Evolutionary conservation across 2,113 vertebrate genomes (phyloP), one percentile per base, ranked within the genome.

Genomic region (Felis chaus): DNA sequence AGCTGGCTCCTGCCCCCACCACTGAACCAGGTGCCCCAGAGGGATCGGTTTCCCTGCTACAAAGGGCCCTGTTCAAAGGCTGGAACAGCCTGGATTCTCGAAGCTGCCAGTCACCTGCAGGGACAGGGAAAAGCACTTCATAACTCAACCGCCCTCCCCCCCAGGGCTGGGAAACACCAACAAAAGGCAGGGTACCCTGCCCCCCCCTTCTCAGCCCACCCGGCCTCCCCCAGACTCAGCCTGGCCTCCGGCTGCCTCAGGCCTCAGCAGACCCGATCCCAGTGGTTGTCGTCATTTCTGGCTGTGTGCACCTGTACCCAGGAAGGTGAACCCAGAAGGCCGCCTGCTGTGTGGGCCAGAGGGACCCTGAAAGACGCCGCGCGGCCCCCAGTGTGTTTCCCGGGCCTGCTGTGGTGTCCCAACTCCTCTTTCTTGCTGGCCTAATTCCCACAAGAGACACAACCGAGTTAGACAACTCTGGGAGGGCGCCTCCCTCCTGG

Each of bases 31-130:
- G 91, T 97, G 91, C 39, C 63, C 8, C 3, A 2, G 39, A 89
- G 16, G 89, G 91, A 96, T 98, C 39, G 11, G 57, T 91, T 98
- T 91, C 76, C 23, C 93, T 31, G 61, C 90, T 55, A 96, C 97
- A 97, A 96, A 11, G 88, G 96, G 33, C 86, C 63, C 73, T 2
- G n/a, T 57, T 94, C 94, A 92, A 90, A 96, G 90, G 97, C 91
- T 41, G 19, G 4, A 76, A 83, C 27, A 48, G 91, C 36, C 5
- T 33, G 74, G 89, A 23, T 41, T 78, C 63, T 95, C 83, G 69
- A 93, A 91, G 90, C 63, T 69, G 96, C 95, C 68, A 14, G 79
- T 94, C 95, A 97, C 95, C 97, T 93, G 92, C 3, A 1, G 82
- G 88, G 25, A 89, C 61, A 36, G 0, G 25, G 86, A n/a, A 74